Base-by-base conservation (phyloP, 2,888 invertebrate species). In the Colletes collaris region DNA sequence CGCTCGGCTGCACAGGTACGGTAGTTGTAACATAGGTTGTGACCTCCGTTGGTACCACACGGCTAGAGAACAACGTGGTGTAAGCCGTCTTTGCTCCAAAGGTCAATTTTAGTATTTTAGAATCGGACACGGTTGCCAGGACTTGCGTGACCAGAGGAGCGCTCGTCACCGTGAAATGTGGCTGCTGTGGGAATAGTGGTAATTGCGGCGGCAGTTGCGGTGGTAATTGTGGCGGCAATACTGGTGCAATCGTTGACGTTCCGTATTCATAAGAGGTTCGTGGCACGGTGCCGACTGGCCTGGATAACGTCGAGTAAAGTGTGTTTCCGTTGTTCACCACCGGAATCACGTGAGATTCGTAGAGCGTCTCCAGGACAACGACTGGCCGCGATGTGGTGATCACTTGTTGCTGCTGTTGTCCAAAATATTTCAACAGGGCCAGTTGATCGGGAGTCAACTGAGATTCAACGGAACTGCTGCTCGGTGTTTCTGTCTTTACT, bases 21-120 rank as follows among this genome's bases (percentile, higher is more conserved):
- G 97, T 97, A 16, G 96, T 96, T 6, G 97, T 97, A 82, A 97
- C 95, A 91, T 96, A 97, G 16, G 97, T 96, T n/a, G 98, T 97
- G 78, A 97, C 92, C 66, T 96, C 94, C 0, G 97, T 97, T 7
- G 97, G 97, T 56, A 97, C 95, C 59, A 98, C 95, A 89, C 95
- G 96, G 53, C 97, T 97, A 2, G 97, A 96, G 92, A 96, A 97
- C 76, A 98, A 94, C 1, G 97, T 98, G 7, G 98, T 98, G 91
- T 96, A 97, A 0, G 97, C 96, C 0, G 97, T 97, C 92, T 97
- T 97, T 49, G 98, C 97, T n/a, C 98, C 97, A 91, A 98, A 98
- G 11, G 97, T 97, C 85, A 98, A 93, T 93, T 97, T 97, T 80
- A 98, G 93, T 67, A 97, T 94, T 93, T 97, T 96, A 87, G 97